Conservation (phyloP, 2,888 invertebrate species). For the Drosophila lutescens region DNA sequence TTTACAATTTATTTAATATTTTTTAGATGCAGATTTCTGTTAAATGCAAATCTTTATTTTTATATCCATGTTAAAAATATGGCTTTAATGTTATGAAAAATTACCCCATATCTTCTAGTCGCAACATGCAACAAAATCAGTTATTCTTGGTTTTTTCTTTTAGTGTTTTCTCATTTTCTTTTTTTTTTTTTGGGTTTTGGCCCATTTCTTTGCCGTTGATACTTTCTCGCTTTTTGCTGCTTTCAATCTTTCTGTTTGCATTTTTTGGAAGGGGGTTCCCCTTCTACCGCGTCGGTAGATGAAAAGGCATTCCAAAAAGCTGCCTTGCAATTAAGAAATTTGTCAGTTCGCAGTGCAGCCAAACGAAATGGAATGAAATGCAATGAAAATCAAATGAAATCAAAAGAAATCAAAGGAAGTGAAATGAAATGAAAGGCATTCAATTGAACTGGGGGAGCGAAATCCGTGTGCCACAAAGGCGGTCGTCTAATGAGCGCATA, state of each 20-base stretch:
- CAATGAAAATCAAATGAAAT: constrained; percentile 1
- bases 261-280: constrained; percentile 13
- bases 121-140: background rate
- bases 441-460: constrained; percentile 62
- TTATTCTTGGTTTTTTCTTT: constrained; percentile 28
- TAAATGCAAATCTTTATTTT: too few species aligned
- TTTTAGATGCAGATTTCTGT: too few species aligned
- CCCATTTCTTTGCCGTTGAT: constrained; percentile 11
- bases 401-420: constrained; percentile 26
- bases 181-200: constrained; percentile 14
- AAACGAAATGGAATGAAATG: constrained; percentile 29
- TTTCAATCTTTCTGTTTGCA: constrained; percentile 38
- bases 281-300: constrained; percentile 16
- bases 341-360: constrained; percentile 63
- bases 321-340: constrained; percentile 68
- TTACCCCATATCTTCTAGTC: background rate
- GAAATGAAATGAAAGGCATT: constrained; percentile 72
- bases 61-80: too few species aligned
- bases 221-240: constrained; percentile 40
- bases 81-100: background rate
- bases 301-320: constrained; percentile 57
- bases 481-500: constrained; percentile 46
- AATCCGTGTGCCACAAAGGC: constrained; percentile 45
- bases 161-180: constrained; percentile 12
- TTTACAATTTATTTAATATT: too few species aligned